Percentiles rank a stretch among this genome's conserved stretches.
phyloP scores from a whole-genome alignment of 2,113 vertebrate species.

The Lates calcarifer region DNA sequence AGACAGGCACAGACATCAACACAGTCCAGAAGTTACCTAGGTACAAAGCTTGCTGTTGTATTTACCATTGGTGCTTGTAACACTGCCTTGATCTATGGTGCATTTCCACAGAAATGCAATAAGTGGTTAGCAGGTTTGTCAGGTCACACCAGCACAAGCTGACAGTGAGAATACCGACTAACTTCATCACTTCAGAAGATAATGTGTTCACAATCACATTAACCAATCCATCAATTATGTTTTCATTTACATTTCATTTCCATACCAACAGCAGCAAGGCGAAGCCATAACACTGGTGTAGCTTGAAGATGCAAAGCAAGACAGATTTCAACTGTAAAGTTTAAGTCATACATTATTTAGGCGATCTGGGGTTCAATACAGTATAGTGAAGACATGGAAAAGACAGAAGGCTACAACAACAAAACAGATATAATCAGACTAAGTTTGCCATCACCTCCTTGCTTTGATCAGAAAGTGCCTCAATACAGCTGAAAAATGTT shows the following conservation, averaged over 20 bases:
- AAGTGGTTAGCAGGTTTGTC: not conserved
- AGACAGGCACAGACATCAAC: slow-evolving; percentile 16
- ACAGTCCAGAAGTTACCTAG: not conserved
- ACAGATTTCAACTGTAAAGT: not conserved
- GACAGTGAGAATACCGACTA: not conserved
- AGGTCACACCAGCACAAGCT: not conserved
- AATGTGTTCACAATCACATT: not conserved
- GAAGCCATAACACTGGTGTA: not conserved
- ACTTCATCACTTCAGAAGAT: not conserved
- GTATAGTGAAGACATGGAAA: not conserved
- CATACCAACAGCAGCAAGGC: not conserved
- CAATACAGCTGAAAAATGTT: not conserved
- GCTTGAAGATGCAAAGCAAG: not conserved
- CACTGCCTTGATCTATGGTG: not conserved
- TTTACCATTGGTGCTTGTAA: not conserved
- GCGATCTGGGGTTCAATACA: not conserved
- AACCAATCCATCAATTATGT: not conserved
- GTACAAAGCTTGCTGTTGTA: not conserved
- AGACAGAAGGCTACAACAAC: not conserved
- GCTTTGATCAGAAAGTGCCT: not conserved
- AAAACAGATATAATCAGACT: not conserved
- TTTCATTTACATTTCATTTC: not conserved
- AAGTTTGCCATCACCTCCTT: not conserved
- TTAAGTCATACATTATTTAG: not conserved
- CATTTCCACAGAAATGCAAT: not conserved